Base-by-base conservation (phyloP, 2,888 invertebrate species). In the Mythimna vitellina region DNA sequence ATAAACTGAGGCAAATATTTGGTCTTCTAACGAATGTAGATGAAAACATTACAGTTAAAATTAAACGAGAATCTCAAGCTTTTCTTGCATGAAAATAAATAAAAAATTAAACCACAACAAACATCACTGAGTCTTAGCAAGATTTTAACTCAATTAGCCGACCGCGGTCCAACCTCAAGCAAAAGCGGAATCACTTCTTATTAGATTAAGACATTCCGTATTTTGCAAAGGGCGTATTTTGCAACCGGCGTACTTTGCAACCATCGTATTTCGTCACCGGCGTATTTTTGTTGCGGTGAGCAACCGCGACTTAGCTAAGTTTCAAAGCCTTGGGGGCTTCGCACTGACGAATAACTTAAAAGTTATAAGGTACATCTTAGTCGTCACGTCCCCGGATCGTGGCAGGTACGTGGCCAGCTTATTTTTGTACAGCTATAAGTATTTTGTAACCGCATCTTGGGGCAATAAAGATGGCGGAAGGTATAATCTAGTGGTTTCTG, bases 201-300 rank as follows among this genome's bases (percentile, higher is more conserved):
- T 88, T 82, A 83, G 80, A 89, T 84, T 81, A 83, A 81, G 79
- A 85, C 80, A 73, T 83, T 80, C 74, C 65, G 73, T 82, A 83
- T 84, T 86, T 84, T 80, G 69, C 68, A 70, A 81, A 75, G 73
- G 83, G 75, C 68, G 75, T 70, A 73, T 73, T 80, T 80, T 80
- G 78, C 46, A 53, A 64, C 63, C 51, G 51, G 65, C 53, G 72
- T 65, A 81, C 84, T 86, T 86, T 78, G 76, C 77, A 86, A 86
- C 84, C 46, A 46, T 46, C 53, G 72, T 65, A 80, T 83, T 86
- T 86, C 77, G 76, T 76, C 85, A 86, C 84, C 87, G 83, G 86
- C 84, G 81, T 90, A 89, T 90, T 91, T 90, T 91, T 90, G 90
- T 87, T 89, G 89, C 89, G 90, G 89, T 80, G 79, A 68, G 83